Evolutionary conservation across 2,888 invertebrate genomes (phyloP).

Genomic region (Galerucella nymphaeae): DNA sequence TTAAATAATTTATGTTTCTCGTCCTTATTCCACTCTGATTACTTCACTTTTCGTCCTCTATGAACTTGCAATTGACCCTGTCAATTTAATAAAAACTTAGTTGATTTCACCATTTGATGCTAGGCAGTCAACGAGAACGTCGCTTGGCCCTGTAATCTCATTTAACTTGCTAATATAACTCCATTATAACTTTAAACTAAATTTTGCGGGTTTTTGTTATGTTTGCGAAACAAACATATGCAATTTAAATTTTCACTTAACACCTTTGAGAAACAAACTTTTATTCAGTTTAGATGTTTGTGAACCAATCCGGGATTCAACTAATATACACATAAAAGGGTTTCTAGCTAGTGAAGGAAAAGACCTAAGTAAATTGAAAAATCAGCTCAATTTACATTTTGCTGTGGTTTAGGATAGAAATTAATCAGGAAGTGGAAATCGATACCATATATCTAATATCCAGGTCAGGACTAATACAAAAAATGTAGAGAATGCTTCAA

Average conservation of each 20-base stretch:
- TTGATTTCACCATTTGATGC: conserved; percentile 21
- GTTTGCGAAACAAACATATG: conserved; percentile 40
- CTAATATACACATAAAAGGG: not conserved
- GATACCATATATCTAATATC: too few species aligned
- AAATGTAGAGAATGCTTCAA: too few species aligned
- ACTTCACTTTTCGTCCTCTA: too few species aligned
- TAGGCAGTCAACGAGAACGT: not conserved
- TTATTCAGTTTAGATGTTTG: conserved; percentile 24
- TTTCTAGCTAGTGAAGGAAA: not conserved
- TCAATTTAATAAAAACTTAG: conserved; percentile 32
- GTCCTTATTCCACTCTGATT: too few species aligned
- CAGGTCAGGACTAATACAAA: too few species aligned
- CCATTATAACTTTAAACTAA: conserved; percentile 44
- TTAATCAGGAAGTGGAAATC: too few species aligned
- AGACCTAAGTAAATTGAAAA: not conserved
- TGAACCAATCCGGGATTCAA: not conserved
- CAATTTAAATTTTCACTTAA: conserved; percentile 42
- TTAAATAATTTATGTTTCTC: too few species aligned
- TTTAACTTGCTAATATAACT: conserved; percentile 44
- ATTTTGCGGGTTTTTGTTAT: conserved; percentile 39
- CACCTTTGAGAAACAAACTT: conserved; percentile 30
- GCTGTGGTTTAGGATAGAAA: not conserved
- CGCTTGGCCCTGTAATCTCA: conserved; percentile 32
- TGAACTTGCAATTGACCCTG: conserved; percentile 6
- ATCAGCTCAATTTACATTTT: not conserved